Evolutionary conservation across 2,888 invertebrate genomes (phyloP).

Genomic region (Andrena hattorfiana): DNA sequence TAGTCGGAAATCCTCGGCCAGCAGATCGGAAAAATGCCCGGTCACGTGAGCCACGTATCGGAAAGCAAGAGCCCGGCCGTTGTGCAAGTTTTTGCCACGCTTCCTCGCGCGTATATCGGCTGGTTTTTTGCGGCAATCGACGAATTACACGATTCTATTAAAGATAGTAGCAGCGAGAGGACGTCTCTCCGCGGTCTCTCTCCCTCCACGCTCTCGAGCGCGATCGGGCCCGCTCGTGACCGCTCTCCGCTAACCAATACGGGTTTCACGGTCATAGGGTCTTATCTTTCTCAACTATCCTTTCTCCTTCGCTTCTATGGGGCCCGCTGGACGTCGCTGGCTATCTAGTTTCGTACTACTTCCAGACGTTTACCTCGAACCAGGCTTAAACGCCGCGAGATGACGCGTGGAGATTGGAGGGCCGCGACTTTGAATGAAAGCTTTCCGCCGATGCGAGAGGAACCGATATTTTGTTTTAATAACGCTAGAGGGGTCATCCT

Average conservation of each 20-base stretch:
- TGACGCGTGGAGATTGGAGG: background rate
- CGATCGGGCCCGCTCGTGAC: slow-evolving; percentile 11
- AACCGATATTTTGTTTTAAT: no score
- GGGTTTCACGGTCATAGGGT: slow-evolving; percentile 60
- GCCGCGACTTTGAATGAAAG: background rate
- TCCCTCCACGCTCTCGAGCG: background rate
- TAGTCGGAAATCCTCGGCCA: slow-evolving; percentile 7
- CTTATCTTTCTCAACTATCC: slow-evolving; percentile 66
- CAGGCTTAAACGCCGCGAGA: slow-evolving; percentile 4
- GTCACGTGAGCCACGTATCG: slow-evolving; percentile 7
- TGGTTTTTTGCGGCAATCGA: slow-evolving; percentile 57
- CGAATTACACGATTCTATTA: slow-evolving; percentile 69
- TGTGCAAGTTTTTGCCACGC: slow-evolving; percentile 34
- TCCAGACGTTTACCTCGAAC: slow-evolving; percentile 46
- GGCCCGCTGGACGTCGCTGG: slow-evolving; percentile 48
- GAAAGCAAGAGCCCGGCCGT: slow-evolving; percentile 8
- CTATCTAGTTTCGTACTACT: slow-evolving; percentile 68
- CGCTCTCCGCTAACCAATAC: slow-evolving; percentile 50
- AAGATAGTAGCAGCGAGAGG: slow-evolving; percentile 44
- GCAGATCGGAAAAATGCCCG: background rate
- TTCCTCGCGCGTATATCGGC: slow-evolving; percentile 22
- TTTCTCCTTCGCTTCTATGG: slow-evolving; percentile 47
- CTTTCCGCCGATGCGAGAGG: no score
- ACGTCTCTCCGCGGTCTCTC: background rate
- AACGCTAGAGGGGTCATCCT: no score